These are phyloP conservation scores for Cacoxenus indagator DNA, from an alignment of 2,888 invertebrate species.

Conservation along the genomic window DNA sequence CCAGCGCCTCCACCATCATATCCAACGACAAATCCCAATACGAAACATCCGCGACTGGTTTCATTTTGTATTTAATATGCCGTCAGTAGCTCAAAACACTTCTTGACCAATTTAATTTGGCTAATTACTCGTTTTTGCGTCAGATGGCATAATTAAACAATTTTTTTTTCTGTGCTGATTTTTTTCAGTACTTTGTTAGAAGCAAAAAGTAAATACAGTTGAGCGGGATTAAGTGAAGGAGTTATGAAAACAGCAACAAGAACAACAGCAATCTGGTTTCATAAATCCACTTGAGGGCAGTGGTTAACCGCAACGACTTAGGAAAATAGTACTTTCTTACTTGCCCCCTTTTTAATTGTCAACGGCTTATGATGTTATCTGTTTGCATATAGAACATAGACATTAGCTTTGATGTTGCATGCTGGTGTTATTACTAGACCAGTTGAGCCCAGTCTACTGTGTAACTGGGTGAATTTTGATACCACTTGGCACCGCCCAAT, in stretches of 20 bases:
- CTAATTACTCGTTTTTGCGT: slow-evolving; percentile 3
- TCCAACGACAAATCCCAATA: no score
- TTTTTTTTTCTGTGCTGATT: not conserved
- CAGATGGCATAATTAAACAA: slow-evolving; percentile 33
- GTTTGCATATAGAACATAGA: no score
- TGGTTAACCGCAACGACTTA: no score
- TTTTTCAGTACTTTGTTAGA: no score
- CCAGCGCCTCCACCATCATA: not conserved
- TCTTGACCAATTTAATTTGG: slow-evolving; percentile 12
- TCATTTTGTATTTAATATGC: not conserved
- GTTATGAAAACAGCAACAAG: slow-evolving; percentile 41
- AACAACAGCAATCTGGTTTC: slow-evolving; percentile 3
- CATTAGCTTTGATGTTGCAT: no score
- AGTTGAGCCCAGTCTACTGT: no score
- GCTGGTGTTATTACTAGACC: no score
- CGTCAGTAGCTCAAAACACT: not conserved
- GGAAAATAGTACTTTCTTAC: no score
- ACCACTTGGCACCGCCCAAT: no score
- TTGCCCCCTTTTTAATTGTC: no score
- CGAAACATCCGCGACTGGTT: slow-evolving; percentile 8
- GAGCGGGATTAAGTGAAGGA: slow-evolving; percentile 55
- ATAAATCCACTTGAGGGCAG: not conserved
- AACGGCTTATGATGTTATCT: no score
- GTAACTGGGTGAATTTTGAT: no score
- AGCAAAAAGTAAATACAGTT: slow-evolving; percentile 37